These are phyloP conservation scores for Thalassophryne amazonica DNA, from an alignment of 2,797 vertebrate species.

Conservation along the genomic window DNA sequence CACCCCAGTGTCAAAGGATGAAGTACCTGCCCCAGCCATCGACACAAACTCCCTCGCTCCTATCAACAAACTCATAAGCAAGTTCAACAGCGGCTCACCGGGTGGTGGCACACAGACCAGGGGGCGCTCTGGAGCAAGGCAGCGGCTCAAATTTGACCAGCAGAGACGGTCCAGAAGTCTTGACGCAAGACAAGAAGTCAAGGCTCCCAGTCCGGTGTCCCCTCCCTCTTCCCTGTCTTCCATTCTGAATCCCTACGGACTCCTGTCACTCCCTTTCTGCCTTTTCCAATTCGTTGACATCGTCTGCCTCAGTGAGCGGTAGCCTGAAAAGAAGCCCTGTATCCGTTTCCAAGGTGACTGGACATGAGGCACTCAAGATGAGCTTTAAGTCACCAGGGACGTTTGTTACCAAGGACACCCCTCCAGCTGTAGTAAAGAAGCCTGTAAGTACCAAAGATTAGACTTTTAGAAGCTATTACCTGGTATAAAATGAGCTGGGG, in stretches of 20 bases:
- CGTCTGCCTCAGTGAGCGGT: constrained; percentile 19
- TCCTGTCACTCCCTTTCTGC: constrained; percentile 23
- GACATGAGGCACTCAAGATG: constrained; percentile 46
- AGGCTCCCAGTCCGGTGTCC: constrained; percentile 6
- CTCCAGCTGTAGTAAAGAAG: constrained; percentile 62
- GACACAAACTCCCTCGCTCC: constrained; percentile 89
- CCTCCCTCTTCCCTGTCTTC: constrained; percentile 33
- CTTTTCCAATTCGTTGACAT: constrained; percentile 18
- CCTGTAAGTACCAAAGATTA: constrained; percentile 59
- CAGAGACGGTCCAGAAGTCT: constrained; percentile 84
- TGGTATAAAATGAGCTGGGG: neutral
- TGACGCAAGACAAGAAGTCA: constrained; percentile 67
- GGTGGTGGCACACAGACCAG: constrained; percentile 55
- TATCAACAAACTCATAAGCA: constrained; percentile 90
- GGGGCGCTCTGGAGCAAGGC: constrained; percentile 71
- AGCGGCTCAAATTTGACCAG: constrained; percentile 71
- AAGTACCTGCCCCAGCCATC: constrained; percentile 60
- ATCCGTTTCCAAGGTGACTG: constrained; percentile 57
- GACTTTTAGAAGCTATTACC: neutral
- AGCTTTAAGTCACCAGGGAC: constrained; percentile 58
- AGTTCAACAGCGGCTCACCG: constrained; percentile 78
- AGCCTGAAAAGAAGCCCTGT: constrained; percentile 55
- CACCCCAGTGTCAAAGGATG: neutral
- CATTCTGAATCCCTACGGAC: constrained; percentile 63
- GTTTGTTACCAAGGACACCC: constrained; percentile 58